Base-by-base conservation (phyloP, 2,113 vertebrate genomes). In the Hippolais icterina region DNA sequence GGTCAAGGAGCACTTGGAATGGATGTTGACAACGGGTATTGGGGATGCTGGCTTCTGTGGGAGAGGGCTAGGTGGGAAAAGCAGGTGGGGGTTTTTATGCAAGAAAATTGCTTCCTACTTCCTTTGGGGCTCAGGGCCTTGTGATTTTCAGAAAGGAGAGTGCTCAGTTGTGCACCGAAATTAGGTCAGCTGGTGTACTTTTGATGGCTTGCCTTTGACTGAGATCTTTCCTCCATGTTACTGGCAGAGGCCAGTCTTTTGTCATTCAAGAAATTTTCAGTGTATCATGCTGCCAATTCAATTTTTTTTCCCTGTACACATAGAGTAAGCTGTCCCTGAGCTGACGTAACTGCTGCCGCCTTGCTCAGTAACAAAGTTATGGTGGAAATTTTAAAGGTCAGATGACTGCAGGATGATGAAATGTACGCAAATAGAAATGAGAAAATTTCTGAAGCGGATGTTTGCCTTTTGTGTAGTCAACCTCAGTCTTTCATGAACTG, bases 1-100 rank as follows among this genome's bases (percentile, higher is more conserved):
- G 8, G 41, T 35, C 41, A 27, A 37, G 28, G 39, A 72, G 72
- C 2, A 0, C 37, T 39, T 39, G 37, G 37, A 39, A 11, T 39
- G 37, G 37, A 39, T 9, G 37, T 11, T 39, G 37, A 39, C 25
- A 1, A 11, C 0, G 0, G 16, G 6, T 33, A 1, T 3, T 0
- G 0, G 24, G 56, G 44, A 25, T 5, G 1, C 25, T 76, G 63
- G 15, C 20, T 71, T 80, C 39, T 49, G 23, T 7, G 12, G 60
- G 27, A 68, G 12, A 59, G 11, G 9, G 15, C 12, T 77, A 18
- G 15, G 11, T 69, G 31, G 53, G 12, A 60, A 83, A 69, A 87
- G 44, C 27, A 35, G 2, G 11, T 15, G 10, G 18, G 46, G 11
- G 3, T 12, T 65, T 88, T 66, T 1, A 11, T 29, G 15, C 4